Base-by-base conservation (phyloP, 2,797 vertebrate genomes). In the Oryzias dopingdopingensis region DNA sequence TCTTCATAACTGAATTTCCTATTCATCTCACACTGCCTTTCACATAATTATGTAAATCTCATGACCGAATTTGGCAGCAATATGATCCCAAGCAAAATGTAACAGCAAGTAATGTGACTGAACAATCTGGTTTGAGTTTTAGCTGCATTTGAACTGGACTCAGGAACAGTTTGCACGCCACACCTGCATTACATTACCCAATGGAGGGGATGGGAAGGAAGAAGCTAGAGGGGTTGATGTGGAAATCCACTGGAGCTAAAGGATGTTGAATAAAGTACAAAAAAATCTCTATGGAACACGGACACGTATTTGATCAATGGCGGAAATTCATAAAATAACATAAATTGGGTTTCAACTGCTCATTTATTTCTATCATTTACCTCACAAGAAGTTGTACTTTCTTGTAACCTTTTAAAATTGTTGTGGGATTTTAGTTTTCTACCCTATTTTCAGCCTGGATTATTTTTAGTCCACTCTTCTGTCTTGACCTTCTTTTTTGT, bases 11-110 rank as follows among this genome's bases (percentile, higher is more conserved):
- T 84, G 76, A 85, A 91, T 91, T 92, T 92, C 87, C 90, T 79
- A 69, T 90, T 79, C 71, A 73, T 85, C 89, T 87, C 80, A 65
- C 75, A 81, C 66, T 77, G 67, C 68, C 79, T 76, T 82, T 89
- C 79, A 82, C 72, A 13, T 89, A 88, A 91, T 89, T 90, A 91
- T 91, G 89, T 89, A 91, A 92, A 93, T 90, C 87, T 88, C 87
- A 87, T 87, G 87, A 86, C 87, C 74, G 78, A 80, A 76, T 87
- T 86, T 89, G 83, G 81, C 72, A 68, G 90, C 85, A 87, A 89
- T 64, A 67, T 47, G 85, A 91, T 90, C 86, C 87, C 77, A 76
- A 6, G 74, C 72, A 86, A 88, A 88, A 79, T 87, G 81, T 85
- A 86, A 83, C 79, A 76, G 83, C 76, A 84, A 81, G 83, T 78